These are phyloP conservation scores for Apaloderma vittatum DNA, from an alignment of 2,113 vertebrate genomes.

Conservation along the genomic window DNA sequence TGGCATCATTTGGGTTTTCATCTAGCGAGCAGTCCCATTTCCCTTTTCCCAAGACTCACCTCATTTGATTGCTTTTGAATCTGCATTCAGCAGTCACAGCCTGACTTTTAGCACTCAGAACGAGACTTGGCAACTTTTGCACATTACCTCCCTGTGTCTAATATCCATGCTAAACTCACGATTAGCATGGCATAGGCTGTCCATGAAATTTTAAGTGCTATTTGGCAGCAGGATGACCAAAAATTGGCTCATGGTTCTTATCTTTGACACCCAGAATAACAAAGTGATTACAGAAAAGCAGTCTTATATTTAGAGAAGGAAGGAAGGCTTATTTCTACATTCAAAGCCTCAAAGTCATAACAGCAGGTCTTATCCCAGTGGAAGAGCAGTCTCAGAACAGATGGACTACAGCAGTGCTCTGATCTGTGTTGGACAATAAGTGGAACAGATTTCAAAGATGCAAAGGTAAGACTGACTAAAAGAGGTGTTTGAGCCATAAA, in stretches of 20 bases:
- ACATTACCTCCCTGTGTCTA: constrained; percentile 24
- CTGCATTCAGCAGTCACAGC: background rate
- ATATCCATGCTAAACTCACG: constrained; percentile 9
- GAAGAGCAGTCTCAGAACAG: constrained; percentile 46
- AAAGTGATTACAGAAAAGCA: constrained; percentile 32
- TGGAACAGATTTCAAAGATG: constrained; percentile 1
- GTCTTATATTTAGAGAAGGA: constrained; percentile 22
- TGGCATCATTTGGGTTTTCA: background rate
- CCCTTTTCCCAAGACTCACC: background rate
- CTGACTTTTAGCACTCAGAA: constrained; percentile 37
- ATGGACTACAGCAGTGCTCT: constrained; percentile 20
- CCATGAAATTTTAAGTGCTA: constrained; percentile 53
- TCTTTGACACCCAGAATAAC: constrained; percentile 57
- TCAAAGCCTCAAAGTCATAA: constrained; percentile 9
- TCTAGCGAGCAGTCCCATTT: background rate
- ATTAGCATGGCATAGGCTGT: constrained; percentile 38
- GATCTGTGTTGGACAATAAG: constrained; percentile 36
- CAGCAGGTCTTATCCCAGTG: constrained; percentile 15
- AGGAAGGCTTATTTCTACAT: constrained; percentile 35
- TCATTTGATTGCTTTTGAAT: background rate
- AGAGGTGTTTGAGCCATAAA: background rate
- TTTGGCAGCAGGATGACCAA: constrained; percentile 44
- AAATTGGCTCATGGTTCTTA: constrained; percentile 48
- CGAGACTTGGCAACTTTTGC: constrained; percentile 15
- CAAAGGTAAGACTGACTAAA: background rate